Base-by-base conservation (phyloP, 2,888 invertebrate genomes). In the Creontiades dilutus region DNA sequence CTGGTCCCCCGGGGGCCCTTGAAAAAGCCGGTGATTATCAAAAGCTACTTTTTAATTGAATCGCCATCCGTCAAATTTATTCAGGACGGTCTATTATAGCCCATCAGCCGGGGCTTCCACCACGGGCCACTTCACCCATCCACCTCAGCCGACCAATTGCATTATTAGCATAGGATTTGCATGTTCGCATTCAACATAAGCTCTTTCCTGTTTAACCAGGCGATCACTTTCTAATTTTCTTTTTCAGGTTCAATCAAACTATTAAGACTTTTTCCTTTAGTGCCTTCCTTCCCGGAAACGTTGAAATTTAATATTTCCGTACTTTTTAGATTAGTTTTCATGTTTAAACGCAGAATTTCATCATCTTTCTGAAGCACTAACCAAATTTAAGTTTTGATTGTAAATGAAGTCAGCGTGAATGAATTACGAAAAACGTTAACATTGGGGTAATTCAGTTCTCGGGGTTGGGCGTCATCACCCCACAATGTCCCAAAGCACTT, bases 51-150 rank as follows among this genome's bases (percentile, higher is more conserved):
- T 86, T 86, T 86, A 86, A 86, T 86, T 86, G 85, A 68, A 86
- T 86, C 85, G 85, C 68, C 37, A 86, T 86, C 85, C 85, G 85
- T 86, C 57, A 86, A 86, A 86, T 86, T 82, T 86, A 86, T 61
- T 86, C 85, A 86, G 61, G 48, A 57, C 9, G 85, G 52, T 16
- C 82, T 52, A 47, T 82, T 82, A 52, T 52, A 52, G 82, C 19
- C 52, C 52, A 82, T 82, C 48, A 47, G 52, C 55, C 46, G 78
- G 16, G 47, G 78, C 82, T 52, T 82, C 82, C 52, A 28, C 52
- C 14, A 48, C 19, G 47, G 52, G 27, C 16, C 82, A 52, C 82
- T 52, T 48, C 27, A 13, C 82, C 55, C 82, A 82, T 52, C 82
- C 23, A 82, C 82, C 82, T 82, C 55, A 82, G 55, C 82, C 52